Evolutionary conservation across 2,797 vertebrate genomes (phyloP).

Genomic region (Hapalemur alaotrensis): DNA sequence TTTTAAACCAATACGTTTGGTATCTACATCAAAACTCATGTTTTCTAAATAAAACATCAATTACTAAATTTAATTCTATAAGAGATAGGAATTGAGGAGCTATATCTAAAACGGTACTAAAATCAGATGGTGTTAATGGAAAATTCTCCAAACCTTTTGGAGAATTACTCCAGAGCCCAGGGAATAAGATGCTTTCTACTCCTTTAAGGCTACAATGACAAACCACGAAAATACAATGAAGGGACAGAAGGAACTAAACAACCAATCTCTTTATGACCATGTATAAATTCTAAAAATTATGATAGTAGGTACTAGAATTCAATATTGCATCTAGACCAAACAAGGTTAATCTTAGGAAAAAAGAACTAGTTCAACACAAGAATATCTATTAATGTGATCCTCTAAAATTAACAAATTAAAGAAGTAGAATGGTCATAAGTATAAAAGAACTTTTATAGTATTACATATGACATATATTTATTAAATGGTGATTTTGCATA

Average conservation of each 20-base stretch:
- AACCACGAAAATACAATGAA: neutral
- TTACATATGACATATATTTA: neutral
- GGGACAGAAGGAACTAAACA: neutral
- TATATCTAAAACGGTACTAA: neutral
- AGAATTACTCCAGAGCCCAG: neutral
- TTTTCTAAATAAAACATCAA: neutral
- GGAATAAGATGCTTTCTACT: neutral
- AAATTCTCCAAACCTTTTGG: neutral
- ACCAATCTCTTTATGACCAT: neutral
- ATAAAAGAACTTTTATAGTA: neutral
- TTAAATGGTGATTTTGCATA: neutral
- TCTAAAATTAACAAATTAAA: neutral
- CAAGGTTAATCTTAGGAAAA: neutral
- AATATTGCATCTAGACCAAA: neutral
- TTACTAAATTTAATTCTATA: neutral
- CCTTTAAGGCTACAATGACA: neutral
- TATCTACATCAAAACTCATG: neutral
- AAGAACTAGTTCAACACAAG: neutral
- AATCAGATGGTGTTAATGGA: neutral
- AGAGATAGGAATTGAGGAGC: neutral
- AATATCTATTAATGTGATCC: neutral
- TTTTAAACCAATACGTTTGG: neutral
- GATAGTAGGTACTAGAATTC: neutral
- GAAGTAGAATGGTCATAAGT: neutral
- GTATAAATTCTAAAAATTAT: neutral